Evolutionary conservation across 2,888 invertebrate species (phyloP).

Genomic region (Zygothrica quintamaculata): DNA sequence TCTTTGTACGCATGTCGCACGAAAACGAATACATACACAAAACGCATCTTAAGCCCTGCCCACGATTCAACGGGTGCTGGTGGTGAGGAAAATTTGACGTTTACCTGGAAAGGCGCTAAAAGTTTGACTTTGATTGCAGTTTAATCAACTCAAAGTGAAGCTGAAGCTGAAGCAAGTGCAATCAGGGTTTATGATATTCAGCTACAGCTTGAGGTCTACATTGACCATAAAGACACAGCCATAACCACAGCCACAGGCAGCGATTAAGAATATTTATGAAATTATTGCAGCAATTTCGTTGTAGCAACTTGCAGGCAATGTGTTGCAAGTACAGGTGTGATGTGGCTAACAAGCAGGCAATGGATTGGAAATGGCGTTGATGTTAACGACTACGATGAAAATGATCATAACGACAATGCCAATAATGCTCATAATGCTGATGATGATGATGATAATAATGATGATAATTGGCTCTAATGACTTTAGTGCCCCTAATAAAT

Average conservation of each 20-base stretch:
- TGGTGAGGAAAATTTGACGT: neutral
- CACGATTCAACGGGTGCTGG: neutral
- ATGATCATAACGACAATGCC: conserved; percentile 13
- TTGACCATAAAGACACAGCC: conserved; percentile 50
- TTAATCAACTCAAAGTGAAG: conserved; percentile 68
- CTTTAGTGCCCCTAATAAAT: conserved; percentile 81
- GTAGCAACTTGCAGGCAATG: too few relatives aligned
- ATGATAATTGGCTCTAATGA: conserved; percentile 75
- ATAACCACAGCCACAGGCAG: conserved; percentile 41
- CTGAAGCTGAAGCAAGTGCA: conserved; percentile 54
- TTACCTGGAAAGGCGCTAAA: conserved; percentile 16
- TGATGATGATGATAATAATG: conserved; percentile 6
- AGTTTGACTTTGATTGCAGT: conserved; percentile 50
- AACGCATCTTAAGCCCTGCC: conserved; percentile 40
- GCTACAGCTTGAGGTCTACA: conserved; percentile 8
- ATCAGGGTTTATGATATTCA: conserved; percentile 37
- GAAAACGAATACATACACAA: conserved; percentile 38
- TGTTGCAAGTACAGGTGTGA: conserved; percentile 35
- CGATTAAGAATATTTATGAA: conserved; percentile 73
- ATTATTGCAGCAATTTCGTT: conserved; percentile 69
- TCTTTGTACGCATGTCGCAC: conserved; percentile 67
- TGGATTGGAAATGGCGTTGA: conserved; percentile 22
- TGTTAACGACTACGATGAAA: neutral
- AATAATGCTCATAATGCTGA: conserved; percentile 28
- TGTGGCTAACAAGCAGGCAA: conserved; percentile 49